A percentile compares a stretch with the other conserved stretches of the same genome.
Evolutionary conservation across 1,140 invertebrate species (phyloP).

Genomic region (Brachionus asplanchnoidis): DNA sequence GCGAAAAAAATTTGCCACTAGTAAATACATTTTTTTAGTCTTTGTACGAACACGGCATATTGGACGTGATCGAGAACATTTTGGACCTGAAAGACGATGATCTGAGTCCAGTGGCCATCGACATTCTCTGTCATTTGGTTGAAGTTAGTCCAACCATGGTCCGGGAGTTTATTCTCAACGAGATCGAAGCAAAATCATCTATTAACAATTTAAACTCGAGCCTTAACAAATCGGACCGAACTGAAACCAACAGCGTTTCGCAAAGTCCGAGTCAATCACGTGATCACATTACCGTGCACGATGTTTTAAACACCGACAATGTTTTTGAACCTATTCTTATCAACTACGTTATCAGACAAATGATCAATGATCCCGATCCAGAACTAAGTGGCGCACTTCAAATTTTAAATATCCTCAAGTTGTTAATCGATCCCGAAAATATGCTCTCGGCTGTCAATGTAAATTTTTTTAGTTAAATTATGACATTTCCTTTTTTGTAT

Average conservation of each 20-base stretch:
- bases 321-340: constrained; percentile 64
- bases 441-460: constrained; percentile 78
- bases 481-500: not conserved
- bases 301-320: constrained; percentile 25
- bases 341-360: constrained; percentile 95
- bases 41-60: constrained; percentile 81
- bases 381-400: constrained; percentile 94
- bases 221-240: not conserved
- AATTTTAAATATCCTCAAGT: constrained; percentile 82
- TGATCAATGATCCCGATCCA: constrained; percentile 66
- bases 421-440: constrained; percentile 94
- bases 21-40: constrained; percentile 61
- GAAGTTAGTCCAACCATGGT: constrained; percentile 96
- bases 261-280: not conserved
- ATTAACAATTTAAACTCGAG: constrained; percentile 12
- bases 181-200: constrained; percentile 63
- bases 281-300: not conserved
- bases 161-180: constrained; percentile 88
- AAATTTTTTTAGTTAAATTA: constrained; percentile 44
- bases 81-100: constrained; percentile 76
- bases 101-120: constrained; percentile 70
- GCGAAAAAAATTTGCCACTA: not conserved
- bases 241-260: not conserved
- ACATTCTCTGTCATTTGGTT: constrained; percentile 94
- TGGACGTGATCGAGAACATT: constrained; percentile 88